A percentile compares a stretch with the other conserved stretches of the same genome.
Evolutionary conservation across 35 echinoderm and acorn worm genomes (phyloP).

Genomic region (Lytechinus pictus): DNA sequence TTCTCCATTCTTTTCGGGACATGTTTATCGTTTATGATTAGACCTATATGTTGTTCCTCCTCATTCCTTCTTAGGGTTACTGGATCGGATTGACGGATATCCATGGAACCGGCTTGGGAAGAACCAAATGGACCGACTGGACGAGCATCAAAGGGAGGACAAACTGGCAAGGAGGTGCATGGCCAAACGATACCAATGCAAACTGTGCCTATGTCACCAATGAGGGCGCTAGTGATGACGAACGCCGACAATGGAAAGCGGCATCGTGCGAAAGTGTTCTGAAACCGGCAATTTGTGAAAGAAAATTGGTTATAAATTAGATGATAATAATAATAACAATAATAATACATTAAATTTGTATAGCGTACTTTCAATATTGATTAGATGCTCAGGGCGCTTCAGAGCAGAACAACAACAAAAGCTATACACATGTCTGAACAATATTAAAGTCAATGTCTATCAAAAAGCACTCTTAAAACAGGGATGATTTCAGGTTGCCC

Average conservation of each 20-base stretch:
- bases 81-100: not conserved
- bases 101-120: not conserved
- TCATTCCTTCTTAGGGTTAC: not conserved
- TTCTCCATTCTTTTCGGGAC: no score
- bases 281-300: not conserved
- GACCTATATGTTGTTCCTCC: not conserved
- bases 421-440: no score
- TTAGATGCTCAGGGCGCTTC: no score
- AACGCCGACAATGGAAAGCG: not conserved
- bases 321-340: not conserved
- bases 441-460: no score
- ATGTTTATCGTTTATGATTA: no score
- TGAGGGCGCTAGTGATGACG: not conserved
- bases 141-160: not conserved
- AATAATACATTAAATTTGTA: no score
- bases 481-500: no score
- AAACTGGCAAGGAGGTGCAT: not conserved
- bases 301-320: not conserved
- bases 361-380: no score
- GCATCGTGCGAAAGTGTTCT: not conserved
- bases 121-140: not conserved
- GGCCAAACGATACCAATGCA: not conserved
- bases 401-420: no score
- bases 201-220: not conserved
- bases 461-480: no score